Evolutionary conservation across 1,140 invertebrate species (phyloP), one percentile per base, ranked within the genome.

Genomic region (Gonatopus flavifemur): DNA sequence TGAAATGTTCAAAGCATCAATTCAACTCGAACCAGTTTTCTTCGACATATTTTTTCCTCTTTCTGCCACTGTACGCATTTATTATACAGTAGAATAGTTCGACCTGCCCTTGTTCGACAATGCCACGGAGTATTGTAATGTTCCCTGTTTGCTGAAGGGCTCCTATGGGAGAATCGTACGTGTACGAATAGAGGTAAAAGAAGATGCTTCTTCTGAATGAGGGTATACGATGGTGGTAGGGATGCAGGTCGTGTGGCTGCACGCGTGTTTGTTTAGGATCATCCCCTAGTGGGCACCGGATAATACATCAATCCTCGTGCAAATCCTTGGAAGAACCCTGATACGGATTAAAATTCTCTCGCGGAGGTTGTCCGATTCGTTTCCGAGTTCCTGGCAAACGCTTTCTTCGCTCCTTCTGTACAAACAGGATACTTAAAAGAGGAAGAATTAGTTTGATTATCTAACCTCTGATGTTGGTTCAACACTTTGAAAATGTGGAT

Each of bases 241-340:
- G 69, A 57, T 55, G 36, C 32, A 28, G 59, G 67, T 74, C 72
- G 72, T 74, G 70, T 74, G 71, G 64, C 69, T 41, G 47, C 41
- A 35, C 59, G 49, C 59, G 55, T 69, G 67, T 74, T 74, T 74
- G 61, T 62, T 74, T 71, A 74, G 70, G 71, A 72, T 71, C 63
- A 69, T 66, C 66, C 56, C 18, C 15, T n/a, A 36, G 44, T 35
- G 36, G 33, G 25, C 38, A 53, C 38, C 41, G 35, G 45, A 39
- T 66, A 65, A 63, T 70, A 57, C 56, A 13, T 20, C 15, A 43
- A 49, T 52, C 51, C 48, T n/a, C 42, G 43, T 42, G 47, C 42
- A 63, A 62, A 59, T 64, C 55, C 55, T 37, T 31, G 47, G 15
- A 45, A 48, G 38, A 43, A 48, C 31, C 19, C 54, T 35, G 52